phyloP scores from a whole-genome alignment of 2,113 vertebrate species.

The Arothron firmamentum region DNA sequence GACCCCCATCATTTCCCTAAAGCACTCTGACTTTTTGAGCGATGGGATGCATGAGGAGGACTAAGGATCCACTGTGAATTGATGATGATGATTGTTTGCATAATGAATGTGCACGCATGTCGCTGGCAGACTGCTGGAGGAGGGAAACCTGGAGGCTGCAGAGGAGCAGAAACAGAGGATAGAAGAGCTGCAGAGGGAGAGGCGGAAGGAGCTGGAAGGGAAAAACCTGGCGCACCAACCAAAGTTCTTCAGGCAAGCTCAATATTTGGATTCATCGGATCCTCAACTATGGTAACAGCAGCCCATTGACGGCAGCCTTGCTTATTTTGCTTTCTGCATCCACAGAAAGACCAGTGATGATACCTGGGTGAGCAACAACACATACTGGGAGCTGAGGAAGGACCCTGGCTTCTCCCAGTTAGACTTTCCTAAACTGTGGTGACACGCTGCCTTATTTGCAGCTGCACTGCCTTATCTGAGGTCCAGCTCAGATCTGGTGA shows the following conservation, averaged over 20 bases:
- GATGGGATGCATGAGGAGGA: background rate
- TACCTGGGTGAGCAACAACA: constrained; percentile 91
- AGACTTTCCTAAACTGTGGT: constrained; percentile 88
- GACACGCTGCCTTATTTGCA: constrained; percentile 54
- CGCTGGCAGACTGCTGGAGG: constrained; percentile 84
- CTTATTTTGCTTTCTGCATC: constrained; percentile 1
- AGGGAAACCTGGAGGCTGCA: constrained; percentile 87
- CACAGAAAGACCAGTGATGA: constrained; percentile 86
- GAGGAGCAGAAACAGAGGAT: constrained; percentile 91
- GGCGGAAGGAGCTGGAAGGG: constrained; percentile 84
- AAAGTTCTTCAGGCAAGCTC: constrained; percentile 87
- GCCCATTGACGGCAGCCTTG: background rate
- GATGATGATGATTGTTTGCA: constrained; percentile 12
- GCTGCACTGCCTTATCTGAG: constrained; percentile 46
- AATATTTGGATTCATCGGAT: background rate
- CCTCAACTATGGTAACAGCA: too few species aligned
- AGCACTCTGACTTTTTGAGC: background rate
- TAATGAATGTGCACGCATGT: constrained; percentile 19
- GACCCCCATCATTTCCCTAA: too few species aligned
- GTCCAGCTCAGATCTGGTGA: constrained; percentile 50
- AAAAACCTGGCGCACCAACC: constrained; percentile 83
- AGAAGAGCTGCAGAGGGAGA: constrained; percentile 90
- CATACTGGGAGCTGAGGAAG: constrained; percentile 89
- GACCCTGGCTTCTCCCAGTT: constrained; percentile 84
- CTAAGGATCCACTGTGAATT: constrained; percentile 2